Evolutionary conservation across 2,797 vertebrate species (phyloP), one percentile per base, ranked within the genome.

Genomic region (Acipenser oxyrinchus): DNA sequence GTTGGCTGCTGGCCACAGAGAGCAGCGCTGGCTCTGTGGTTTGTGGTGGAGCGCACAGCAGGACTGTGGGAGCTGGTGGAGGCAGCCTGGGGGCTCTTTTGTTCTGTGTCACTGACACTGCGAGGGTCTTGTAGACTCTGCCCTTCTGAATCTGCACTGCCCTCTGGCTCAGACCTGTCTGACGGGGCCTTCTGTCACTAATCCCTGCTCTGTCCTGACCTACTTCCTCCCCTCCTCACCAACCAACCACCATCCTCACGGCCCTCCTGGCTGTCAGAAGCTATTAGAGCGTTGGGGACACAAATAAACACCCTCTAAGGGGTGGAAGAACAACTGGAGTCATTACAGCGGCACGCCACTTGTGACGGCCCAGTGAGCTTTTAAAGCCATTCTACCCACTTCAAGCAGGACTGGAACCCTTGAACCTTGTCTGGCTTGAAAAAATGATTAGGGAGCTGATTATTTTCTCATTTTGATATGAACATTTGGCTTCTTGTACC

Each of bases 21-120:
- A 37, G 23, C 2, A 37, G 23, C 3, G 23, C 23, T 37, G 4
- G 23, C 23, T 37, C 23, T 37, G 4, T 37, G 23, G 2, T 37
- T 37, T 37, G 23, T 37, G 23, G 23, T 37, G 23, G 23, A 37
- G 23, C 23, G 23, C 23, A 37, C 23, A 37, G 23, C 23, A 37
- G 23, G 23, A 37, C 51, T 58, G 55, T 2, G 12, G 1, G 13
- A 7, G 55, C 55, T 58, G 55, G 55, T 10, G 55, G 11, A 58
- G 55, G 12, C 6, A 13, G 55, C 55, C 13, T n/a, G 9, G 10
- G 55, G 55, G 55, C 55, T 58, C 55, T 58, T n/a, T 58, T 11
- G 55, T 58, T 58, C 55, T 58, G 55, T 58, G 55, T 58, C 11
- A 58, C 55, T 58, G 55, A 58, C 55, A 58, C 55, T 58, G 55